These are phyloP conservation scores for Heliocidaris tuberculata DNA, from an alignment of 35 echinoderm and acorn worm genomes.

Conservation along the genomic window DNA sequence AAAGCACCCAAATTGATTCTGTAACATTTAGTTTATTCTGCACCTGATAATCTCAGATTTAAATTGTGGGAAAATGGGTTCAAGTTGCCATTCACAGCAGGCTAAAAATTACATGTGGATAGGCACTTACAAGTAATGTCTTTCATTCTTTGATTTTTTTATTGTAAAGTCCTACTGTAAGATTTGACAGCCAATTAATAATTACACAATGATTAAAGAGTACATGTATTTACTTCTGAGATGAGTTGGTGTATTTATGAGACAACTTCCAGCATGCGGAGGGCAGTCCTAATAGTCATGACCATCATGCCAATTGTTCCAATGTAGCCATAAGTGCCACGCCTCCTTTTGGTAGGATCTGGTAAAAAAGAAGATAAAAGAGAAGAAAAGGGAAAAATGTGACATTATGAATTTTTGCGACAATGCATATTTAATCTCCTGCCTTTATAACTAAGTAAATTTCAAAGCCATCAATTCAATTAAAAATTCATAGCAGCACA, in stretches of 20 bases:
- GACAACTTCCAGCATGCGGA: conserved; percentile 46
- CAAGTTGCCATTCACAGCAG: too few relatives aligned
- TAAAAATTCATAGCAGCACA: background rate
- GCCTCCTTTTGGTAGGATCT: conserved; percentile 63
- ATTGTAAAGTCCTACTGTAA: too few relatives aligned
- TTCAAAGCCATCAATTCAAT: background rate
- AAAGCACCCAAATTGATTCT: too few relatives aligned
- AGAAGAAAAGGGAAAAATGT: background rate
- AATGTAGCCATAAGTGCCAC: conserved; percentile 62
- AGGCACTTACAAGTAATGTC: too few relatives aligned
- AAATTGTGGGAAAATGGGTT: too few relatives aligned
- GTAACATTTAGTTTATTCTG: too few relatives aligned
- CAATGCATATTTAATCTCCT: background rate
- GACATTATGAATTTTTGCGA: background rate
- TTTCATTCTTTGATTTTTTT: too few relatives aligned
- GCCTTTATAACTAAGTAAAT: background rate
- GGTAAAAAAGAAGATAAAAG: conserved; percentile 22
- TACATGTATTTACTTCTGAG: background rate
- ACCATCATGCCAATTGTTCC: conserved; percentile 51
- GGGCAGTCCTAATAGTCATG: conserved; percentile 34
- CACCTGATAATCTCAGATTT: too few relatives aligned
- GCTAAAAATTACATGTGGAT: too few relatives aligned
- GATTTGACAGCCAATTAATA: too few relatives aligned
- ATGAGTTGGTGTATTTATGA: background rate
- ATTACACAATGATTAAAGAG: background rate